Base-by-base conservation (phyloP, 1,140 invertebrate genomes). In the Scaptomyza pallida region DNA sequence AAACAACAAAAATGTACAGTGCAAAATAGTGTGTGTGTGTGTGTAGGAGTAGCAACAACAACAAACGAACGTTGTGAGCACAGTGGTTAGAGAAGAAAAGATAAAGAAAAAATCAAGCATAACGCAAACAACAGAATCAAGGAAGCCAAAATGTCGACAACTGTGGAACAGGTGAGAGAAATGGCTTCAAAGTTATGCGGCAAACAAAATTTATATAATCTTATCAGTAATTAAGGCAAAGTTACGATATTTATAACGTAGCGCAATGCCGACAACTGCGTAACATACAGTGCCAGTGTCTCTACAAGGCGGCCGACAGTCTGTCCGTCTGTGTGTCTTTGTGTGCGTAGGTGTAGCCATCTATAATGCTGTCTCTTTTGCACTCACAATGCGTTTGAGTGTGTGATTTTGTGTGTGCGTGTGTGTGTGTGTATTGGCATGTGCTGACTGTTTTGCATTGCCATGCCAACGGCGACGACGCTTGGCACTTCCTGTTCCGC, bases 201-300 rank as follows among this genome's bases (percentile, higher is more conserved):
- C 2, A 17, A 33, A 48, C 47, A 10, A 54, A 55, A 61, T 64
- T 67, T 63, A 70, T 62, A 41, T 63, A 70, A 63, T 52, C 52
- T 74, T 35, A 78, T 82, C 73, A 75, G 75, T 30, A 41, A 65
- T 70, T 73, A 54, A 41, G 64, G 51, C 60, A 83, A 77, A 77
- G 72, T 80, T 71, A 65, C 65, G 81, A 69, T 76, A 73, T 79
- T 85, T 85, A 51, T 55, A 55, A 55, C 65, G 61, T 26, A 54
- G 15, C 30, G 13, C 43, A 74, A 69, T 78, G 73, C 65, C 61
- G 56, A 67, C 83, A 70, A 68, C 83, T 82, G 82, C 83, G 82
- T 88, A 88, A 82, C 82, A 88, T 75, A 72, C 78, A 72, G 82
- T 88, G 83, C 76, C 82, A 82, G 83, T 88, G 70, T 72, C 52